Conservation (phyloP, 2,113 vertebrate species). For the Archocentrus centrarchus region DNA sequence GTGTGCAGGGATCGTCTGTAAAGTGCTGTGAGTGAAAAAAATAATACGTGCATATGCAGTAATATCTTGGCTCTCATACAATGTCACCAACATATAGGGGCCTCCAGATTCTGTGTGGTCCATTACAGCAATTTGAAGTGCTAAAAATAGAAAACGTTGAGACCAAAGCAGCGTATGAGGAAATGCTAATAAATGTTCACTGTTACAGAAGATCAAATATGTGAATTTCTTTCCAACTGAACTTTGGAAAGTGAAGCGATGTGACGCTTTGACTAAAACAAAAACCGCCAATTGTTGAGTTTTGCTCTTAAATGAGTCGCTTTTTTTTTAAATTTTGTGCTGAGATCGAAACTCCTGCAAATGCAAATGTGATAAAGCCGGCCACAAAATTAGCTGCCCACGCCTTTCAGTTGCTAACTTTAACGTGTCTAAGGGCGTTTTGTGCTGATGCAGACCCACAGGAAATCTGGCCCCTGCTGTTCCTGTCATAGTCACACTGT, state of each 20-base stretch:
- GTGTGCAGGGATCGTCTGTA: too few relatives aligned
- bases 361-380: neutral
- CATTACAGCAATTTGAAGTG: too few relatives aligned
- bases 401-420: neutral
- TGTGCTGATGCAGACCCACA: neutral
- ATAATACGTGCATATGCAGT: too few relatives aligned
- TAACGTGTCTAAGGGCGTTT: too few relatives aligned
- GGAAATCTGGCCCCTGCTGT: neutral
- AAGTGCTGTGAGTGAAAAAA: too few relatives aligned
- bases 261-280: neutral
- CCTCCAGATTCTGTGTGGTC: too few relatives aligned
- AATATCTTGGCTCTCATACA: too few relatives aligned
- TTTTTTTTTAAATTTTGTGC: neutral
- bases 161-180: too few relatives aligned
- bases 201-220: neutral
- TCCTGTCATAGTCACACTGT: neutral
- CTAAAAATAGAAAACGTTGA: too few relatives aligned
- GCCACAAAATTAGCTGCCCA: neutral
- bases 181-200: too few relatives aligned
- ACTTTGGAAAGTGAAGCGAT: neutral
- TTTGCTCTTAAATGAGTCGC: neutral
- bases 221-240: neutral
- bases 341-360: neutral
- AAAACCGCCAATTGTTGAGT: neutral
- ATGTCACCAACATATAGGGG: too few relatives aligned